These are phyloP conservation scores for Scaeva pyrastri DNA, from an alignment of 2,888 invertebrate species.

Conservation along the genomic window DNA sequence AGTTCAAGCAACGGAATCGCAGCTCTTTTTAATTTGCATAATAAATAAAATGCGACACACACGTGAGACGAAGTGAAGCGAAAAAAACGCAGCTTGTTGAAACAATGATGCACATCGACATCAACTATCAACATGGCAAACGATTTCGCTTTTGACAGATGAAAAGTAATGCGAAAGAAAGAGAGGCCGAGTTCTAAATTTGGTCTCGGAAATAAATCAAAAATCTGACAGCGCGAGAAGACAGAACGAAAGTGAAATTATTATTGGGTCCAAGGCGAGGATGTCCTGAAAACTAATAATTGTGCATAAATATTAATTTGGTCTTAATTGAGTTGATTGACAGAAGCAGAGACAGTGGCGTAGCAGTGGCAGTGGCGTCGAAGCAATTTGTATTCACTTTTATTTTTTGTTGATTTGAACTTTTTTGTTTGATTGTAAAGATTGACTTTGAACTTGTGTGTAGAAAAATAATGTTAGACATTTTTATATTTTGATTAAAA, in stretches of 20 bases:
- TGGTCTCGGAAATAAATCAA: conserved; percentile 69
- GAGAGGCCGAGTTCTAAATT: conserved; percentile 53
- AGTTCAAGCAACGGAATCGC: conserved; percentile 45
- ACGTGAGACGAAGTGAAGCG: conserved; percentile 25
- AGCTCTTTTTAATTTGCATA: conserved; percentile 52
- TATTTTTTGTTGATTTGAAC: neutral
- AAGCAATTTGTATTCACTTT: conserved; percentile 9
- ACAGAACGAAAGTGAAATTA: conserved; percentile 37
- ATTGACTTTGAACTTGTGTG: conserved; percentile 40
- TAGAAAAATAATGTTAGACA: neutral
- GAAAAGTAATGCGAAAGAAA: conserved; percentile 57
- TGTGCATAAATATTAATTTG: conserved; percentile 60
- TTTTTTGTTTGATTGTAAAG: neutral
- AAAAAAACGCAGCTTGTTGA: neutral
- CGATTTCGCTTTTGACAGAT: conserved; percentile 25
- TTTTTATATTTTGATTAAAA: neutral
- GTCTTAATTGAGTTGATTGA: conserved; percentile 59
- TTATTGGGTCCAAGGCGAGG: conserved; percentile 68
- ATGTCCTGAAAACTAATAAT: conserved; percentile 58
- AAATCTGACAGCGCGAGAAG: conserved; percentile 42
- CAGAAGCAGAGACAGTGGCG: neutral
- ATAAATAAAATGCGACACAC: neutral
- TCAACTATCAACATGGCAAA: no score
- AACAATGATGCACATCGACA: conserved; percentile 17
- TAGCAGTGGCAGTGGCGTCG: no score